phyloP scores from a whole-genome alignment of 2,113 vertebrate species.

The Ploceus nigricollis region DNA sequence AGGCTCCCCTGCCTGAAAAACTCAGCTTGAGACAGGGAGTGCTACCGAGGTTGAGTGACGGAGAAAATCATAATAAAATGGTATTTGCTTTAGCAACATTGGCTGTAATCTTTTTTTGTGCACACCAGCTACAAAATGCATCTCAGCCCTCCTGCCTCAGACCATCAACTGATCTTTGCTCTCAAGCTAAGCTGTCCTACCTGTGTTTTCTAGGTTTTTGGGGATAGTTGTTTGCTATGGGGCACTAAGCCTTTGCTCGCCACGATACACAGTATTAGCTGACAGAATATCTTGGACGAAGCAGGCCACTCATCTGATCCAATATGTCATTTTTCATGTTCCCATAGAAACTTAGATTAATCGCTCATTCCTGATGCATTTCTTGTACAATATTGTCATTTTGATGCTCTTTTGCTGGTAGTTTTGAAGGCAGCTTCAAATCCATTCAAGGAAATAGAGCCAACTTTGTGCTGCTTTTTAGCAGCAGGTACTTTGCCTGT shows the following conservation, averaged over 20 bases:
- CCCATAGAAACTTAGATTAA: slow-evolving; percentile 68
- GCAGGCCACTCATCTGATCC: slow-evolving; percentile 45
- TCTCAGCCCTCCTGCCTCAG: background rate
- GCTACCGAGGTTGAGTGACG: background rate
- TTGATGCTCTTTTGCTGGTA: slow-evolving; percentile 67
- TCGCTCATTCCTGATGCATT: slow-evolving; percentile 57
- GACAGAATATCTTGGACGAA: slow-evolving; percentile 39
- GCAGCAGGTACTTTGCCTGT: slow-evolving; percentile 43
- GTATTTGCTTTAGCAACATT: background rate
- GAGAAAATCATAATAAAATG: slow-evolving; percentile 1
- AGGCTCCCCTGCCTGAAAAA: slow-evolving; percentile 11
- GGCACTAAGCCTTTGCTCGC: background rate
- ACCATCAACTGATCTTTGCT: background rate
- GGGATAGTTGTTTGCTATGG: background rate
- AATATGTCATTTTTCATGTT: slow-evolving; percentile 55
- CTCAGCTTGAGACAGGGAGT: slow-evolving; percentile 6
- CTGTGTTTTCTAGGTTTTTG: background rate
- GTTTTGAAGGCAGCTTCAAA: slow-evolving; percentile 51
- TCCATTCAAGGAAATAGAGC: background rate
- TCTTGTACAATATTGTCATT: slow-evolving; percentile 62
- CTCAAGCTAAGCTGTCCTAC: background rate
- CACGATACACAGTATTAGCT: background rate
- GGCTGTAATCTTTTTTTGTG: background rate
- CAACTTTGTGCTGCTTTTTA: slow-evolving; percentile 40
- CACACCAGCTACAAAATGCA: background rate